Conservation (phyloP, 1,140 invertebrate species). For the Watersipora subatra region DNA sequence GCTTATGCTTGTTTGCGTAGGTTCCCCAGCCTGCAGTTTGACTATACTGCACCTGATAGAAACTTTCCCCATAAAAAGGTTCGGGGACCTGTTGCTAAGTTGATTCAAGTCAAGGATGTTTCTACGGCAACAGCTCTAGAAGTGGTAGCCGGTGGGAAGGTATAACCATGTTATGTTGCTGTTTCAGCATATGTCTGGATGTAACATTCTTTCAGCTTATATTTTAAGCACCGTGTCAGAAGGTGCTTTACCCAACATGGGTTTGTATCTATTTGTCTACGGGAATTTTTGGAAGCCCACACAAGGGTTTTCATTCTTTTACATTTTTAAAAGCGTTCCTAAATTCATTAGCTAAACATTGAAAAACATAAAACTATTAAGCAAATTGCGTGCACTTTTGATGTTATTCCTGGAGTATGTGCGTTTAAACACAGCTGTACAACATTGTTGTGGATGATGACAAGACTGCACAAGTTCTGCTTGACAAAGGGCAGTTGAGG, state of each 20-base stretch:
- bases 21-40: constrained; percentile 50
- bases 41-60: constrained; percentile 39
- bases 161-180: constrained; percentile 37
- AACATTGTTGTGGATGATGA: constrained; percentile 83
- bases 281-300: too few species aligned
- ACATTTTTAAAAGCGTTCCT: too few species aligned
- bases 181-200: constrained; percentile 4
- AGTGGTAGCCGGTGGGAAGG: constrained; percentile 68
- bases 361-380: too few species aligned
- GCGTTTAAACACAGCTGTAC: constrained; percentile 51
- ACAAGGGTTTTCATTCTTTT: too few species aligned
- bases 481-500: constrained; percentile 66
- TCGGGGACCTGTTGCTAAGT: constrained; percentile 60
- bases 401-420: too few species aligned
- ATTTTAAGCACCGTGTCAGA: too few species aligned
- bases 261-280: too few species aligned
- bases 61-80: constrained; percentile 64
- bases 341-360: too few species aligned
- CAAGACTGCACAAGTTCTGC: constrained; percentile 63
- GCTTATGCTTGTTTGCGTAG: constrained; percentile 20
- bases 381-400: too few species aligned
- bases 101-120: constrained; percentile 63
- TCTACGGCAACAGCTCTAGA: constrained; percentile 65
- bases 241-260: too few species aligned
- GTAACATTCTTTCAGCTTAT: not conserved